Evolutionary conservation across 2,113 vertebrate genomes (phyloP).

Genomic region (Blennius ocellaris): DNA sequence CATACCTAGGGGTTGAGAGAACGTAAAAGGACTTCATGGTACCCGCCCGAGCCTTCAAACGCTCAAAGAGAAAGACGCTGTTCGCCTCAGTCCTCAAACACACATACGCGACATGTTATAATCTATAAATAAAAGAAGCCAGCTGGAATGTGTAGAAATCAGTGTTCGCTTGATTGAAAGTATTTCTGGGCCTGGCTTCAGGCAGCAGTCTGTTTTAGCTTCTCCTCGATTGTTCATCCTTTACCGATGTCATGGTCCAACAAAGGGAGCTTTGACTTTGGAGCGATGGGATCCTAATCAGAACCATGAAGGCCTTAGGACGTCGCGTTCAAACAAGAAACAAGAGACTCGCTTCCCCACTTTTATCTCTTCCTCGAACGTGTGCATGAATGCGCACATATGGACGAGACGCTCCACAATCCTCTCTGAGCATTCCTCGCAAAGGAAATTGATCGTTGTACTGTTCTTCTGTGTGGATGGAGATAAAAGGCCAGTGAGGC

Average conservation of each 20-base stretch:
- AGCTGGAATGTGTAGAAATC: slow-evolving; percentile 31
- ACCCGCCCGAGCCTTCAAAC: slow-evolving; percentile 21
- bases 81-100: background rate
- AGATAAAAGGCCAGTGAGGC: slow-evolving; percentile 24
- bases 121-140: background rate
- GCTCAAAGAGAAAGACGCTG: too few species aligned
- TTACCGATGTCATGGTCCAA: slow-evolving; percentile 6
- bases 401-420: background rate
- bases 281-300: slow-evolving; percentile 31
- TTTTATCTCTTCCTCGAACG: slow-evolving; percentile 40
- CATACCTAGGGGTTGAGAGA: background rate
- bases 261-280: slow-evolving; percentile 34
- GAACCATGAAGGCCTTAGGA: slow-evolving; percentile 41
- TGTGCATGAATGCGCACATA: slow-evolving; percentile 2
- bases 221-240: slow-evolving; percentile 7
- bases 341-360: background rate
- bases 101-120: background rate
- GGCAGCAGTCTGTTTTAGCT: background rate
- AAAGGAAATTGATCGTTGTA: slow-evolving; percentile 16
- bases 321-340: background rate
- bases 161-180: background rate
- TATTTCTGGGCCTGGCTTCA: slow-evolving; percentile 4
- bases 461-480: slow-evolving; percentile 17
- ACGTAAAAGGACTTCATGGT: background rate
- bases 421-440: slow-evolving; percentile 9